Conservation (phyloP, 2,797 vertebrate genomes). For the Choloepus didactylus region DNA sequence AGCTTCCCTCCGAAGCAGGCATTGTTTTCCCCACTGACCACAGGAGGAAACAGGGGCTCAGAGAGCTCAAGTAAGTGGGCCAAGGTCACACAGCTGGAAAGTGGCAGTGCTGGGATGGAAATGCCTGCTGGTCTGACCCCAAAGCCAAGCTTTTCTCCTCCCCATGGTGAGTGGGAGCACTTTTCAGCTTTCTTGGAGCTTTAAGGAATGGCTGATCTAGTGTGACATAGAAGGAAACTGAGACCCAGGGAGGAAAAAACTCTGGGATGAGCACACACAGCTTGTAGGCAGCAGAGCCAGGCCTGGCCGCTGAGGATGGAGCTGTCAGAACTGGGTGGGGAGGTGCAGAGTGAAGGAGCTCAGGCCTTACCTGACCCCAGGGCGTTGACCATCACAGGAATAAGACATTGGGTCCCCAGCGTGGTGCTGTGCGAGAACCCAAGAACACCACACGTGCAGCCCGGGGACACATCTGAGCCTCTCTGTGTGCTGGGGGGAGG, state of each 20-base stretch:
- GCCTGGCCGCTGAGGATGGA: background rate
- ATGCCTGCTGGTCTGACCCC: background rate
- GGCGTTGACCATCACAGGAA: background rate
- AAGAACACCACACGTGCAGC: background rate
- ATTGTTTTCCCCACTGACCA: background rate
- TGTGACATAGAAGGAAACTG: background rate
- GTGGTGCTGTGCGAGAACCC: background rate
- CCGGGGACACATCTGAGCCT: background rate
- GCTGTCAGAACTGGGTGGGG: background rate
- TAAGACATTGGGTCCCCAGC: background rate
- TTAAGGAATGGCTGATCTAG: background rate
- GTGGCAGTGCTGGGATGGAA: fast-evolving
- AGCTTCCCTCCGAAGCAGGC: background rate
- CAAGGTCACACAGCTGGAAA: background rate
- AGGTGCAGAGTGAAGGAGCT: too few species aligned
- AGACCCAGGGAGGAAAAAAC: background rate
- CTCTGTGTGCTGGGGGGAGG: background rate
- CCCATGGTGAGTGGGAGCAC: fast-evolving
- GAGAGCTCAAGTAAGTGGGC: background rate
- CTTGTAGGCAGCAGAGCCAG: background rate
- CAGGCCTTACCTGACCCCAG: background rate
- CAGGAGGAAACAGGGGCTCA: background rate
- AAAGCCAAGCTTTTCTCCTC: background rate
- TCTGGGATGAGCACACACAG: too few species aligned
- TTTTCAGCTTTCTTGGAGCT: background rate